These are phyloP conservation scores for Heliconius sara DNA, from an alignment of 2,888 invertebrate genomes.

Conservation along the genomic window DNA sequence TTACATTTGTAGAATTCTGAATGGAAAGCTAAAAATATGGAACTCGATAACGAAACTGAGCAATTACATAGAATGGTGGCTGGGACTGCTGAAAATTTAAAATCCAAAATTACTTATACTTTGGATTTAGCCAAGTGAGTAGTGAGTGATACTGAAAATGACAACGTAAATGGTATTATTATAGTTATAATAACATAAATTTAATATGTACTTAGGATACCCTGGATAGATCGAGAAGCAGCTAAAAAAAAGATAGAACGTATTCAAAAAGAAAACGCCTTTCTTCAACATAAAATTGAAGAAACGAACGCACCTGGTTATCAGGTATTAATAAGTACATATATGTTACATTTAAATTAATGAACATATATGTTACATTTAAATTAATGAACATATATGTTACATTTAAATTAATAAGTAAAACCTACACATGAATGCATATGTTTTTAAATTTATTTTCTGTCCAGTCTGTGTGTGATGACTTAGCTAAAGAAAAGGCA, in stretches of 20 bases:
- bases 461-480: slow-evolving; percentile 60
- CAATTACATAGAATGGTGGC: slow-evolving; percentile 65
- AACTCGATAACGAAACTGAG: slow-evolving; percentile 72
- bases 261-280: slow-evolving; percentile 66
- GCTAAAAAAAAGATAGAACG: slow-evolving; percentile 68
- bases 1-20: slow-evolving; percentile 64
- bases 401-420: no score
- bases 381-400: no score
- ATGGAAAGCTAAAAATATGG: slow-evolving; percentile 68
- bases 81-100: slow-evolving; percentile 66
- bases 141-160: neutral
- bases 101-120: slow-evolving; percentile 65
- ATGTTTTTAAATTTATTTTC: neutral
- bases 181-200: neutral
- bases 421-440: neutral
- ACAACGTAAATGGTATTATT: neutral
- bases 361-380: no score
- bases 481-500: slow-evolving; percentile 69
- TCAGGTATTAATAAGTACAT: slow-evolving; percentile 61
- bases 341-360: no score
- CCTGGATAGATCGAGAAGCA: slow-evolving; percentile 74
- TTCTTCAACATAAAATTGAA: slow-evolving; percentile 66
- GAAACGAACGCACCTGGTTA: slow-evolving; percentile 51
- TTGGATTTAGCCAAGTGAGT: slow-evolving; percentile 70
- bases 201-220: slow-evolving; percentile 56